Conservation (phyloP, 2,113 vertebrate genomes). For the Oncorhynchus kisutch region DNA sequence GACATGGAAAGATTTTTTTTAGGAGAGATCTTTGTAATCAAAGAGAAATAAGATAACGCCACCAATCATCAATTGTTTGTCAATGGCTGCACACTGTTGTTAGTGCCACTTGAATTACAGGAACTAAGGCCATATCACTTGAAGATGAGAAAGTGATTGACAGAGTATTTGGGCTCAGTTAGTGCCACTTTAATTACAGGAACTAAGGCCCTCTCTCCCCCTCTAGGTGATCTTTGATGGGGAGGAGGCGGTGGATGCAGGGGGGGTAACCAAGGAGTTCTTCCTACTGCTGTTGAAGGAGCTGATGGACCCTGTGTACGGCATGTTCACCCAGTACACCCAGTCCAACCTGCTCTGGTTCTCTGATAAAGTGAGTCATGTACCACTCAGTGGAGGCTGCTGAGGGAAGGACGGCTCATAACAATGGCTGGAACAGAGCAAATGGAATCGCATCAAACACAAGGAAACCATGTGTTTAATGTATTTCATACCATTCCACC, state of each 20-base stretch:
- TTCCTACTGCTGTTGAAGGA: constrained; percentile 94
- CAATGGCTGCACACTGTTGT: background rate
- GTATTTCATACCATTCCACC: too few relatives aligned
- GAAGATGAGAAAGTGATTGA: background rate
- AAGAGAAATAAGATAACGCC: background rate
- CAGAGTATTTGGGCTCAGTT: background rate
- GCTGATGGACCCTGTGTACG: constrained; percentile 92
- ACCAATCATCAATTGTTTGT: background rate
- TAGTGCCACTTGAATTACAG: too few relatives aligned
- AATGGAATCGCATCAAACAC: too few relatives aligned
- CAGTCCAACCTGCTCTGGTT: constrained; percentile 97
- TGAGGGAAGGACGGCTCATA: too few relatives aligned
- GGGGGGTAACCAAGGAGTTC: constrained; percentile 95
- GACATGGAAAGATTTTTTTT: constrained; percentile 37
- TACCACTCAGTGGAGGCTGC: too few relatives aligned
- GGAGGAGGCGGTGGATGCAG: constrained; percentile 94
- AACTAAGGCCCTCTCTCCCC: background rate
- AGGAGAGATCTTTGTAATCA: constrained; percentile 83
- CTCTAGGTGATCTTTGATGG: constrained; percentile 93
- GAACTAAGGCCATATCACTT: too few relatives aligned
- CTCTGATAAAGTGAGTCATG: constrained; percentile 86
- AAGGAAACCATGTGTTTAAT: too few relatives aligned
- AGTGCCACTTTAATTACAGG: background rate
- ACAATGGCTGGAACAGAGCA: too few relatives aligned
- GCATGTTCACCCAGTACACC: constrained; percentile 93